Evolutionary conservation across 2,113 vertebrate species (phyloP).

Genomic region (Gadus macrocephalus): DNA sequence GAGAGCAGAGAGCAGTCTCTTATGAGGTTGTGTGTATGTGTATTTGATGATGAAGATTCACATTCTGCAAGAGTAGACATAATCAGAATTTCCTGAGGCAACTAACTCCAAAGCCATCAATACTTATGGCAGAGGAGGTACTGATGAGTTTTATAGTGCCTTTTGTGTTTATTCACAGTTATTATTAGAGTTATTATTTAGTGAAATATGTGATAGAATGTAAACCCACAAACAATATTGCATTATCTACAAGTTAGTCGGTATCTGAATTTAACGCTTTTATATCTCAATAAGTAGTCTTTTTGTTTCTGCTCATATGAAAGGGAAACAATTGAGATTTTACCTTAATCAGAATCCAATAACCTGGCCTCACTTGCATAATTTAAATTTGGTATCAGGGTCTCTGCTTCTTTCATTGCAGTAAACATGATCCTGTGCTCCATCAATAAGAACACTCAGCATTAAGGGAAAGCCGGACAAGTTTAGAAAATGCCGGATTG

Average conservation of each 20-base stretch:
- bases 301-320: conserved; percentile 63
- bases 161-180: no score
- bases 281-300: no score
- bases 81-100: conserved; percentile 3
- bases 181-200: no score
- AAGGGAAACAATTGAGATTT: conserved; percentile 44
- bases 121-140: background rate
- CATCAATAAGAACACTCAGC: conserved; percentile 84
- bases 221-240: background rate
- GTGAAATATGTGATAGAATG: background rate
- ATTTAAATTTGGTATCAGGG: conserved; percentile 84
- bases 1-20: no score
- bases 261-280: conserved; percentile 23
- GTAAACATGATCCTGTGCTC: conserved; percentile 92
- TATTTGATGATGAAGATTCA: background rate
- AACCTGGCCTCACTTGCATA: conserved; percentile 33
- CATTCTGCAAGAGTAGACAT: background rate
- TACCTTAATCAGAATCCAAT: conserved; percentile 32
- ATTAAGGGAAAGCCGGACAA: conserved; percentile 78
- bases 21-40: background rate
- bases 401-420: conserved; percentile 95
- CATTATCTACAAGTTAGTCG: background rate
- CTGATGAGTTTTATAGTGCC: no score
- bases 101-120: background rate
- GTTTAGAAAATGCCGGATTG: conserved; percentile 39